Evolutionary conservation across 1,140 invertebrate genomes (phyloP).

Genomic region (Leptestheria dahalacensis): DNA sequence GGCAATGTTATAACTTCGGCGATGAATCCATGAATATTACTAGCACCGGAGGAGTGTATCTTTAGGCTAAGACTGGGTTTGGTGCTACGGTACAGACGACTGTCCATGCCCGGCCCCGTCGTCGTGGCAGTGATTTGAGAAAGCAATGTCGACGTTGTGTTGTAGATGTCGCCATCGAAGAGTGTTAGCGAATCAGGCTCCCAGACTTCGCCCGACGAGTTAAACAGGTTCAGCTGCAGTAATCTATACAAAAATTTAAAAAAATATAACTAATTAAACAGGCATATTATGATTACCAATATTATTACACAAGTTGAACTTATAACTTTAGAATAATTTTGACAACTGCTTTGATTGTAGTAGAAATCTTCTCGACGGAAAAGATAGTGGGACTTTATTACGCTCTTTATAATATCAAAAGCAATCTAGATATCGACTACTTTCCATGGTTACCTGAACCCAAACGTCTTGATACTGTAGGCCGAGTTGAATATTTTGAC

Average conservation of each 20-base stretch:
- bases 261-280: not conserved
- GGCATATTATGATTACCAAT: too few species aligned
- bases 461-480: slow-evolving; percentile 67
- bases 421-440: too few species aligned
- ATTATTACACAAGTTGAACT: too few species aligned
- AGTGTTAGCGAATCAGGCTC: slow-evolving; percentile 69
- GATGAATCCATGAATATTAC: slow-evolving; percentile 85
- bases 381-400: slow-evolving; percentile 4
- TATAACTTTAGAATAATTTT: too few species aligned
- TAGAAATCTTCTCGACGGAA: too few species aligned
- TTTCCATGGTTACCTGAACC: slow-evolving; percentile 60
- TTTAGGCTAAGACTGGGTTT: slow-evolving; percentile 74
- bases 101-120: slow-evolving; percentile 25
- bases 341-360: too few species aligned
- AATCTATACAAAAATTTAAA: slow-evolving; percentile 36
- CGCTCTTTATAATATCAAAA: slow-evolving; percentile 1
- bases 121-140: slow-evolving; percentile 12
- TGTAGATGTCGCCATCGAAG: slow-evolving; percentile 87
- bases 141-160: slow-evolving; percentile 40
- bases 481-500: slow-evolving; percentile 89
- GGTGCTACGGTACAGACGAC: slow-evolving; percentile 54
- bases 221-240: slow-evolving; percentile 85
- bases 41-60: slow-evolving; percentile 85
- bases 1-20: slow-evolving; percentile 92
- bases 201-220: slow-evolving; percentile 64